phyloP scores from a whole-genome alignment of 2,888 invertebrate genomes.

The Lydus trimaculatus region DNA sequence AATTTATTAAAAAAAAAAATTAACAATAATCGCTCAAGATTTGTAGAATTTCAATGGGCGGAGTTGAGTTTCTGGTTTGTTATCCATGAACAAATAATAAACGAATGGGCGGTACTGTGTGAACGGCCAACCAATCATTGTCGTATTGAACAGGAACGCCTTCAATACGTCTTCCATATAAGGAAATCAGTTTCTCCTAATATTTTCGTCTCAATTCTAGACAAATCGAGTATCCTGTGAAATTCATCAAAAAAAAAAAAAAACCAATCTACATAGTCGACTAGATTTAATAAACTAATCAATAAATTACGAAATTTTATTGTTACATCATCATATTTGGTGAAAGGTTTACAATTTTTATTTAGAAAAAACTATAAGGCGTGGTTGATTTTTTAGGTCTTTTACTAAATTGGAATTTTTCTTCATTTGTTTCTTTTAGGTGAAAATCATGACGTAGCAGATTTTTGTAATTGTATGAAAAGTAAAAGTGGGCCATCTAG shows the following conservation, averaged over 20 bases:
- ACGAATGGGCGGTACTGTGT: neutral
- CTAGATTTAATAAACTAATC: too few species aligned
- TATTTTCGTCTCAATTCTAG: neutral
- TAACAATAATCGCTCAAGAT: neutral
- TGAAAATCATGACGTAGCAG: constrained; percentile 18
- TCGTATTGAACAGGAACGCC: neutral
- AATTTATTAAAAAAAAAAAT: neutral
- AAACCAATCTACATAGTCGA: too few species aligned
- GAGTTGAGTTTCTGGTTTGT: neutral
- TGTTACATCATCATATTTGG: constrained; percentile 21
- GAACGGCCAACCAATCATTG: neutral
- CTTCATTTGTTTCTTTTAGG: too few species aligned
- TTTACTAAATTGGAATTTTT: too few species aligned
- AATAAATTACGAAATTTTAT: too few species aligned
- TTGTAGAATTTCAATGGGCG: neutral
- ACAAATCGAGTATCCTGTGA: neutral
- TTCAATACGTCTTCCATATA: neutral
- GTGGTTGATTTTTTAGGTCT: too few species aligned
- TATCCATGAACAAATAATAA: neutral
- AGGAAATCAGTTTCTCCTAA: neutral
- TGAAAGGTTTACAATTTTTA: neutral
- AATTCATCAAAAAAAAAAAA: too few species aligned
- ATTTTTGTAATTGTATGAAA: constrained; percentile 1
- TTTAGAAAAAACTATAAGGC: constrained; percentile 44
- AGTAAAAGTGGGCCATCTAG: constrained; percentile 42